Evolutionary conservation across 2,888 invertebrate species (phyloP).

Genomic region (Hypomecis atomaria): DNA sequence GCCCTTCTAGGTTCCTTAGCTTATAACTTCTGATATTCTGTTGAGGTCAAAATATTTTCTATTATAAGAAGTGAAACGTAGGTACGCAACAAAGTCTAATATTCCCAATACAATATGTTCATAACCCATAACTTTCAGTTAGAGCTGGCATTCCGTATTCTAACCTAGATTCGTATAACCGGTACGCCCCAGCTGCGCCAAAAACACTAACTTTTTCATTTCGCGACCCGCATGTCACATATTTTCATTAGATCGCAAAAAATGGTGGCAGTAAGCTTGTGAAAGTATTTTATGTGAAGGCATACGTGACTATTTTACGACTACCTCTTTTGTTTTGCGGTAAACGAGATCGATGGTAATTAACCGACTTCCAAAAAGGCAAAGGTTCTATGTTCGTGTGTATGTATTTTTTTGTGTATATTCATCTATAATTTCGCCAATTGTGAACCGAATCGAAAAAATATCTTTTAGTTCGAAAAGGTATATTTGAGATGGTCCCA

Average conservation of each 20-base stretch:
- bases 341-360: conserved; percentile 27
- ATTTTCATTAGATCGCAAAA: conserved; percentile 53
- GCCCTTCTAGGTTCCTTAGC: no score
- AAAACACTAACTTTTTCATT: conserved; percentile 49
- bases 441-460: no score
- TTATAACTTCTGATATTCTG: no score
- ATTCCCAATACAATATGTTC: conserved; percentile 23
- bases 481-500: no score
- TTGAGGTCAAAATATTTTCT: no score
- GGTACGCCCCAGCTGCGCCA: conserved; percentile 36
- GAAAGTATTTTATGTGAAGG: conserved; percentile 46
- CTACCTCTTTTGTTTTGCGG: conserved; percentile 35
- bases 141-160: conserved; percentile 36
- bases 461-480: no score
- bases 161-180: conserved; percentile 44
- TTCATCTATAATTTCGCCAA: no score
- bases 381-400: no score
- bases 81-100: background rate
- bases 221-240: conserved; percentile 49
- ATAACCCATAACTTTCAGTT: conserved; percentile 38
- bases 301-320: conserved; percentile 47
- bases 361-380: no score
- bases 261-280: conserved; percentile 45
- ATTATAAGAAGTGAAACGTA: no score
- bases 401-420: no score